Percentiles rank a stretch among this genome's conserved stretches.
Evolutionary conservation across 2,888 invertebrate genomes (phyloP).

Genomic region (Heliothis peltigera): DNA sequence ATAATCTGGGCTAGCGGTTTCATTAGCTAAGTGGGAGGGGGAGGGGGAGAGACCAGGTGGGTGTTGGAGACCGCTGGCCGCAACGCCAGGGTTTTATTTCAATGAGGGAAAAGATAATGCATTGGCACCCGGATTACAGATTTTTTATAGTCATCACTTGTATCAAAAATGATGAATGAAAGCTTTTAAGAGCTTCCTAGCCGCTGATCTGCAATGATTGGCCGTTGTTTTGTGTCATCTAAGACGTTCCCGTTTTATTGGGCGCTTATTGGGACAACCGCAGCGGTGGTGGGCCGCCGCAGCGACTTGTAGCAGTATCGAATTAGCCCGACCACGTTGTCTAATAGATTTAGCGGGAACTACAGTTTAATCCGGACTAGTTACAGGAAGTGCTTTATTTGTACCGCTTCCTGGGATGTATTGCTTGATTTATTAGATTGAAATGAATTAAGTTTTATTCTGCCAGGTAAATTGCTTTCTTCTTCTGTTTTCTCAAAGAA

Average conservation of each 20-base stretch:
- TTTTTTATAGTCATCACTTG: neutral
- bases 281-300: conserved; percentile 9
- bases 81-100: conserved; percentile 20
- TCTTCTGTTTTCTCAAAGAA: too few relatives aligned
- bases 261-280: conserved; percentile 8
- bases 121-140: neutral
- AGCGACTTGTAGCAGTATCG: conserved; percentile 1
- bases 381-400: neutral
- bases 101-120: neutral
- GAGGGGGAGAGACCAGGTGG: conserved; percentile 8
- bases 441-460: neutral
- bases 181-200: too few relatives aligned
- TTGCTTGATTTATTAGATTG: neutral
- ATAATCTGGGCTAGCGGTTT: conserved; percentile 47
- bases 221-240: neutral
- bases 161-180: neutral
- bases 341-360: conserved; percentile 3
- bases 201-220: neutral
- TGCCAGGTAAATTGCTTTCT: too few relatives aligned
- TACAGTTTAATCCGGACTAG: neutral
- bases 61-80: conserved; percentile 26
- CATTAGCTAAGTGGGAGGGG: conserved; percentile 58
- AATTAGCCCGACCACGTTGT: conserved; percentile 12
- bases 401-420: neutral
- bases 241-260: neutral